Conservation (phyloP, 2,797 vertebrate species). For the Oreochromis mossambicus region DNA sequence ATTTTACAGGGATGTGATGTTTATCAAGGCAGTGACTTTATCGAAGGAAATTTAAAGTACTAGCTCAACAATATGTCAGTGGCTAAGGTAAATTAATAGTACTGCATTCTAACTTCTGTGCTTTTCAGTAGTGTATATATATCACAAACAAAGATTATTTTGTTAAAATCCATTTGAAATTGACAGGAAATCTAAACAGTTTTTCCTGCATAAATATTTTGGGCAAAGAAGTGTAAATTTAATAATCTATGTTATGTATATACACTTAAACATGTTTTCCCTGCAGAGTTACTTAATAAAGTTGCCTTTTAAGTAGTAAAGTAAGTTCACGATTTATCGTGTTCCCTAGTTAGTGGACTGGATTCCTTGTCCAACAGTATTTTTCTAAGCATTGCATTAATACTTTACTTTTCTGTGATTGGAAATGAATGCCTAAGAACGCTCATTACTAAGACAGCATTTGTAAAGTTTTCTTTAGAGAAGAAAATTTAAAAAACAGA, state of each 20-base stretch:
- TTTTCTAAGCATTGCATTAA: background rate
- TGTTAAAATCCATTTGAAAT: background rate
- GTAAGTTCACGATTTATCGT: background rate
- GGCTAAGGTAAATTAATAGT: background rate
- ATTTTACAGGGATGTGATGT: background rate
- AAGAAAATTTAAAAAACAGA: background rate
- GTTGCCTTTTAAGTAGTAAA: too few relatives aligned
- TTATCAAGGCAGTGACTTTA: background rate
- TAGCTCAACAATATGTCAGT: background rate
- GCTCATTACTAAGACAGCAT: background rate
- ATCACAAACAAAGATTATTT: background rate
- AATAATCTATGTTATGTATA: background rate
- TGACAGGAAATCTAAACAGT: background rate
- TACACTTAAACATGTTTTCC: background rate
- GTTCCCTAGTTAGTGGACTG: background rate
- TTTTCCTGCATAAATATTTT: background rate
- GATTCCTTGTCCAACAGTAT: background rate
- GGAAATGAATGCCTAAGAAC: background rate
- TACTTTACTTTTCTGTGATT: background rate
- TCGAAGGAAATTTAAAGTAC: background rate
- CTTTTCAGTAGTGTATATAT: background rate
- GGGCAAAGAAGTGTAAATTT: too few relatives aligned
- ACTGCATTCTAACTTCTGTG: accelerated
- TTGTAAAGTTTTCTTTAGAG: background rate
- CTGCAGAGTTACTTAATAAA: background rate